Evolutionary conservation across 2,888 invertebrate genomes (phyloP), one percentile per base, ranked within the genome.

Genomic region (Lathronympha strigana): DNA sequence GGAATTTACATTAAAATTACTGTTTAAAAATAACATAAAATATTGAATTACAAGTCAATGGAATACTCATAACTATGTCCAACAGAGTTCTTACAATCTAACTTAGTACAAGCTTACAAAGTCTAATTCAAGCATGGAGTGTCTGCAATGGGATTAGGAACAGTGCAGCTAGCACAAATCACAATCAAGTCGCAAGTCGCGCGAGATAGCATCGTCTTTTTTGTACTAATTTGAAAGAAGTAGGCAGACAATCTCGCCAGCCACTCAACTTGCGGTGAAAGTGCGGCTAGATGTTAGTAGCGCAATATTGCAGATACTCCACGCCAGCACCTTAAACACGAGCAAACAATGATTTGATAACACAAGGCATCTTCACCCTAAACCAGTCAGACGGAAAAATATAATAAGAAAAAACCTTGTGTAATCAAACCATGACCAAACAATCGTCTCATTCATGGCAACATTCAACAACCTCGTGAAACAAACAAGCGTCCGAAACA

Each of bases 21-120:
- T 17, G 55, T 45, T 28, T 45, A 33, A 54, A n/a, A 60, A 25
- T 38, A 47, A n/a, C 17, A 15, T 38, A 60, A 51, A 43, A 47
- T 38, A 47, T 49, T 54, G n/a, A 45, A 66, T 61, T 60, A 58
- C 25, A 63, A 61, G 58, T 69, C 60, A 71, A 58, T 43, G 69
- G 61, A 72, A 66, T 69, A 66, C 67, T 53, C 58, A 70, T 70
- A 73, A 63, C 63, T 72, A 67, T 72, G 74, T 81, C 76, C 76
- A 76, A 74, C 76, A 78, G 62, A 73, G 75, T 73, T 66, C 81
- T 81, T 82, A 82, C 53, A 68, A 70, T 70, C 77, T 81, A 84
- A 73, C 78, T 80, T 82, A 80, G 13, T 31, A 23, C 38, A 62
- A 47, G 33, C 73, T 79, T 79, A 79, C 67, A 71, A 67, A 69